Base-by-base conservation (phyloP, 2,888 invertebrate genomes). In the Heliconius cydno region DNA sequence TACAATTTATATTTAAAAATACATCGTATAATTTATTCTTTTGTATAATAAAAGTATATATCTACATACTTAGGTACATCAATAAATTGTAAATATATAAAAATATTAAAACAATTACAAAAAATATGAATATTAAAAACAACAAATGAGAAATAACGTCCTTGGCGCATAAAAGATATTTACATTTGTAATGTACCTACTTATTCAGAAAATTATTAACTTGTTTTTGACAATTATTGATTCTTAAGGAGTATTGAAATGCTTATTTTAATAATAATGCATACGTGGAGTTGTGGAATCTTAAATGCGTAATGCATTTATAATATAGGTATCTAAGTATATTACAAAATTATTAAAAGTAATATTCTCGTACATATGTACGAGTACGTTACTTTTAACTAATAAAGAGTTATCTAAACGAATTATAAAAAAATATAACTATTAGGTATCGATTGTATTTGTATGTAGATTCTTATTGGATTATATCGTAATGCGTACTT, bases 391-490 rank as follows among this genome's bases (percentile, higher is more conserved):
- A 15, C 30, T 19, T 67, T 34, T 34, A 34, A 30, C 34, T 67
- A 70, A 13, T n/a, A 38, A 70, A 25, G 1, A 25, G 25, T 70
- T 25, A 19, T 5, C 25, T 41, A 25, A 68, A n/a, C 12, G 2
- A 15, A 38, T 1, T 22, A 67, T 34, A 70, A n/a, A 5, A 70
- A 38, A 34, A 5, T 22, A 12, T 12, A 68, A 38, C 12, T 38
- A 25, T 3, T n/a, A n/a, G 60, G 25, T 70, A 70, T 70, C 15
- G 41, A 70, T 70, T 41, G 25, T n/a, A 52, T 52, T 52, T 52
- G 25, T 13, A 41, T 25, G 15, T 9, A 70, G 70, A n/a, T 25
- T 25, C 41, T 70, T 70, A 70, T 70, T 70, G 70, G 70, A 70
- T 70, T 70, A 70, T 70, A 41, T 25, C 9, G 41, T 70, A 46